Evolutionary conservation across 1,140 invertebrate genomes (phyloP).

Genomic region (Euborellia annulipes): DNA sequence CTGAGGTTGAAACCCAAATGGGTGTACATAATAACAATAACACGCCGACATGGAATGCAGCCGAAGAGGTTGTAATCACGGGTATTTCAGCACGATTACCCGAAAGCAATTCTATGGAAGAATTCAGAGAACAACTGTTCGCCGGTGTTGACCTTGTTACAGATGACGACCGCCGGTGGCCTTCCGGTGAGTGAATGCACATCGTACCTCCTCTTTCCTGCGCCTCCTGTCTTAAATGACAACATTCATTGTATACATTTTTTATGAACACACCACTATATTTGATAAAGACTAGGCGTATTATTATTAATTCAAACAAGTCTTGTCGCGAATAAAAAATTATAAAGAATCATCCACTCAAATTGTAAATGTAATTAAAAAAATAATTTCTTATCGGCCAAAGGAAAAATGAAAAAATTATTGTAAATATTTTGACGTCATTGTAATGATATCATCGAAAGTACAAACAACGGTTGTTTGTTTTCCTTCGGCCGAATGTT

Average conservation of each 20-base stretch:
- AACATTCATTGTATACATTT: background rate
- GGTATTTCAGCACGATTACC: constrained; percentile 84
- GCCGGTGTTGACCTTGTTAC: constrained; percentile 77
- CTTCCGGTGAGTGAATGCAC: constrained; percentile 30
- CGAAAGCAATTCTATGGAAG: constrained; percentile 70
- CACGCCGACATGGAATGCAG: constrained; percentile 9
- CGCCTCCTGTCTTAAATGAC: background rate
- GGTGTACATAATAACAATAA: constrained; percentile 6
- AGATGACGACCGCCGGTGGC: constrained; percentile 69
- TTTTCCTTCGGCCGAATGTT: too few relatives aligned
- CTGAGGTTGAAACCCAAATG: constrained; percentile 22
- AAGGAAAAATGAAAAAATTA: too few relatives aligned
- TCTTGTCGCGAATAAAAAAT: background rate
- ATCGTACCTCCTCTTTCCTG: background rate
- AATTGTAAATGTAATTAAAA: background rate
- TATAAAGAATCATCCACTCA: background rate
- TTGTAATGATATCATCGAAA: too few relatives aligned
- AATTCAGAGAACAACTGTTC: constrained; percentile 75
- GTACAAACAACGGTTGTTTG: too few relatives aligned
- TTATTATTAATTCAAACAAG: background rate
- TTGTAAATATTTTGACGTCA: too few relatives aligned
- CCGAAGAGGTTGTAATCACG: constrained; percentile 70
- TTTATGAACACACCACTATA: background rate
- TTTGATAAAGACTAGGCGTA: background rate
- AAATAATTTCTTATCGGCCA: too few relatives aligned